phyloP scores from a whole-genome alignment of 2,888 invertebrate genomes.

The Scaeva pyrastri region DNA sequence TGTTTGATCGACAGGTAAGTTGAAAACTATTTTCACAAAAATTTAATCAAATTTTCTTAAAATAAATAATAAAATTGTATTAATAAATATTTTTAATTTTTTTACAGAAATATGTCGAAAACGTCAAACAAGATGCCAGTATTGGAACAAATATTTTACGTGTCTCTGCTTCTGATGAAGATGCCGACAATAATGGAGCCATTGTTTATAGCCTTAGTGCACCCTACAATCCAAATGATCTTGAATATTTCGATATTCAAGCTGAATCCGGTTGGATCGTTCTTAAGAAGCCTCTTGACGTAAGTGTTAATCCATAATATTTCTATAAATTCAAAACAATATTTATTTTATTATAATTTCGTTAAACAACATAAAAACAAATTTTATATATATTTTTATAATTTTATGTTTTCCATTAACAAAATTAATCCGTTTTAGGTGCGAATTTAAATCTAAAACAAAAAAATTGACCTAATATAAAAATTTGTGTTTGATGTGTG shows the following conservation, averaged over 20 bases:
- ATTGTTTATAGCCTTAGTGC: conserved; percentile 96
- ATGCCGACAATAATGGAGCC: conserved; percentile 98
- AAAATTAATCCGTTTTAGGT: conserved; percentile 59
- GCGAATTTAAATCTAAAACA: conserved; percentile 32
- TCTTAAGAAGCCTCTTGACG: conserved; percentile 96
- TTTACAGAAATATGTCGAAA: conserved; percentile 97
- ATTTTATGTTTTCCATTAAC: conserved; percentile 63
- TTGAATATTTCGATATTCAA: conserved; percentile 98
- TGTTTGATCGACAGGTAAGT: conserved; percentile 96
- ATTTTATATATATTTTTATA: conserved; percentile 40
- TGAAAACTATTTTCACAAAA: no score
- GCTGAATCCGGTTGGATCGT: conserved; percentile 99
- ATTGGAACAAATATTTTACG: conserved; percentile 97
- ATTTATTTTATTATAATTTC: neutral
- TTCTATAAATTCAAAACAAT: conserved; percentile 10
- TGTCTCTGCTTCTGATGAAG: conserved; percentile 98
- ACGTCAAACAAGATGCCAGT: conserved; percentile 98
- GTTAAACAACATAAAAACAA: conserved; percentile 18
- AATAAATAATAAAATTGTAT: neutral
- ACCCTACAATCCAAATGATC: conserved; percentile 93
- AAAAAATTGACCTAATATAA: conserved; percentile 3
- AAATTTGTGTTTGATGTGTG: conserved; percentile 50
- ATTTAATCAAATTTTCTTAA: conserved; percentile 77
- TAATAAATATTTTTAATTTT: neutral
- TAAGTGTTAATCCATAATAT: conserved; percentile 88